Base-by-base conservation (phyloP, 2,113 vertebrate species). In the Excalfactoria chinensis region DNA sequence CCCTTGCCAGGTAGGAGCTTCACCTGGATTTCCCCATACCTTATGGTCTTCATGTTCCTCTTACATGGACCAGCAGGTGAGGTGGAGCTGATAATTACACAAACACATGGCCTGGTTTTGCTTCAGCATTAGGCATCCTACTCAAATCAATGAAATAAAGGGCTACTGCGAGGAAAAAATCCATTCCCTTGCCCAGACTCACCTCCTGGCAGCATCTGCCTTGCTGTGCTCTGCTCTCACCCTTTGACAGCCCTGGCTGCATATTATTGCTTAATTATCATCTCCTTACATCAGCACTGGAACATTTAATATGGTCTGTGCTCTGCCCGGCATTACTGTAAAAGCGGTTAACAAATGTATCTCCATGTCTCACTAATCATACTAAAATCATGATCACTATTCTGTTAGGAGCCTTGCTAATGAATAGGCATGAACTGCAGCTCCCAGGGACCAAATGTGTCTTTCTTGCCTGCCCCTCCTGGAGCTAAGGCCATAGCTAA, bases 241-340 rank as follows among this genome's bases (percentile, higher is more conserved):
- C 82, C 79, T 93, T 81, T 91, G 89, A 90, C 56, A 96, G 68
- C 41, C 49, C 51, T 40, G 21, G 84, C 62, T 91, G 90, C 93
- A 95, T 95, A 84, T 95, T 84, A 78, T 60, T 94, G 70, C 80
- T 89, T 96, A 95, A 96, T 97, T 96, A 96, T 53, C 58, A n/a
- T 82, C 78, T 93, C 28, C 26, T 90, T 86, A 66, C 88, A 76
- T 15, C 41, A 86, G 48, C 77, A 64, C 58, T n/a, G 92, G 92
- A 94, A 90, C 76, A 80, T 81, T 84, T 67, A n/a, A 6, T 70
- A 5, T 2, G 49, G 73, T 48, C 88, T 82, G 56, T 55, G 84
- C 78, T 73, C 79, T 90, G 81, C 48, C 80, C 16, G 72, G 3
- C 30, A 2, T 80, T 37, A 22, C 76, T 58, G 78, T 37, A 78